Base-by-base conservation (phyloP, 2,113 vertebrate genomes). In the Gobius niger region DNA sequence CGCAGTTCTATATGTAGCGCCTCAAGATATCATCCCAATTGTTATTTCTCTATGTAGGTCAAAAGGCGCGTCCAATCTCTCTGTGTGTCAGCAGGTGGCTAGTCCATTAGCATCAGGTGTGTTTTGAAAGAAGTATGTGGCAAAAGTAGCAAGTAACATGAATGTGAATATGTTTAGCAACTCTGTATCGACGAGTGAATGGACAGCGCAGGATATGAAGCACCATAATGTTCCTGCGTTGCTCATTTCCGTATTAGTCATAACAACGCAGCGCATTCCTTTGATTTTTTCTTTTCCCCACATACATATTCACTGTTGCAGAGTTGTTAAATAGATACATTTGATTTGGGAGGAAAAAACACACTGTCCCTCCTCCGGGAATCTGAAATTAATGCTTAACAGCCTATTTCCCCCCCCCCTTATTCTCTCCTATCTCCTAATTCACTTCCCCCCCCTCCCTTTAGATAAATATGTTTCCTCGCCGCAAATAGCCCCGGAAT, bases 401-500 rank as follows among this genome's bases (percentile, higher is more conserved):
- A 77, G 67, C 65, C 53, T 57, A 72, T 70, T 57, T 57, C n/a
- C 67, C 63, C 41, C 9, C 49, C 60, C 12, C 49, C 56, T 9
- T 18, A 50, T 71, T 65, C 72, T 6, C 62, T 72, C 78, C 57
- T 42, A 14, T 51, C 67, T 63, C 56, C 61, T 67, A 59, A 65
- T 67, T 67, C 63, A 47, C 57, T 53, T 57, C 14, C 62, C 24
- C 54, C n/a, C n/a, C n/a, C n/a, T 54, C 14, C 53, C 61, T 52
- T 46, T 74, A 86, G 79, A 86, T 82, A 59, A 78, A 88, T 87
- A 74, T 69, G 59, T 75, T 80, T 66, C 64, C 65, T 71, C 71
- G 72, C 47, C 14, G 62, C 69, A 88, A 91, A 88, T 82, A 80
- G 79, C 69, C 81, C 70, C 47, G 72, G 77, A 70, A 84, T 85